Conservation (phyloP, 2,113 vertebrate species). For the Xenus cinereus region DNA sequence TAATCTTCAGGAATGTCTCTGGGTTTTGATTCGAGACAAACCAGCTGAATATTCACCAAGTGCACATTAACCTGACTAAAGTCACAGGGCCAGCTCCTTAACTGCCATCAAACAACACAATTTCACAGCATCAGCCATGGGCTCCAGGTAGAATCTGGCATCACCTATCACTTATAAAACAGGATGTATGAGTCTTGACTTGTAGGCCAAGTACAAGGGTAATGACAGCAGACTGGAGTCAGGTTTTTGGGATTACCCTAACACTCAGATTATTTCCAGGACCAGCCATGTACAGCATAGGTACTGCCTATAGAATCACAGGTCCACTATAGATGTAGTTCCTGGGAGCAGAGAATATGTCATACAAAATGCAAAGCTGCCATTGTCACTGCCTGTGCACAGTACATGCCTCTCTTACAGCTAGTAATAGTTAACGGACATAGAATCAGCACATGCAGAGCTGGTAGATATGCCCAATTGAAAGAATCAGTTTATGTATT, state of each 20-base stretch:
- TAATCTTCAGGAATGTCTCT: background rate
- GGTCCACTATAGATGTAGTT: background rate
- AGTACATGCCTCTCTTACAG: background rate
- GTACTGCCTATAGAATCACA: background rate
- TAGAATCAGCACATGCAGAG: slow-evolving; percentile 62
- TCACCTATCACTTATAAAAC: background rate
- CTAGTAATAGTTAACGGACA: slow-evolving; percentile 56
- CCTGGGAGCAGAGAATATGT: background rate
- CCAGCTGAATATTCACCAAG: background rate
- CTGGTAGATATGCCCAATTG: slow-evolving; percentile 54
- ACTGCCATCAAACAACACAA: background rate
- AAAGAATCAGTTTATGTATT: slow-evolving; percentile 72
- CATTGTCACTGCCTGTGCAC: background rate
- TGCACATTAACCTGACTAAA: background rate
- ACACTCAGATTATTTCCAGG: background rate
- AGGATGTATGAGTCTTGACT: accelerated
- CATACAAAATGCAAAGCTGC: slow-evolving; percentile 5
- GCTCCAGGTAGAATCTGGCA: background rate
- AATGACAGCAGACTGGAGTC: background rate
- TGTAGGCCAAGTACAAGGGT: background rate
- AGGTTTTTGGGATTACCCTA: background rate
- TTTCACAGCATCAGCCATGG: background rate
- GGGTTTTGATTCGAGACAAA: background rate
- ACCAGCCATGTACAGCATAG: background rate
- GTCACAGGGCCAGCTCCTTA: background rate